phyloP scores from a whole-genome alignment of 35 echinoderm and acorn worm genomes.

The Acanthaster planci region DNA sequence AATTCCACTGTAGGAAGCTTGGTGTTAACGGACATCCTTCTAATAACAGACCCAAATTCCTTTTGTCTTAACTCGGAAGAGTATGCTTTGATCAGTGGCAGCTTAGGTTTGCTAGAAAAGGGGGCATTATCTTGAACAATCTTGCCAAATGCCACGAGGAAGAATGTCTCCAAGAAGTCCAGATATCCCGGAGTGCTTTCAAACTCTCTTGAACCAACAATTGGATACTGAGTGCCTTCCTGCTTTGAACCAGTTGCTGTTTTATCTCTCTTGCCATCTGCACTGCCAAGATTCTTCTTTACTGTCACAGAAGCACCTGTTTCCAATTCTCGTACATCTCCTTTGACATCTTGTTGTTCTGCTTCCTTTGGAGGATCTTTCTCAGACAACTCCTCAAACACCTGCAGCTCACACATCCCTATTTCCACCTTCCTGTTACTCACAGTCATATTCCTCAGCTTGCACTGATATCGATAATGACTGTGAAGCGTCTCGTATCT shows the following conservation, averaged over 20 bases:
- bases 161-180: constrained; percentile 95
- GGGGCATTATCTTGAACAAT: constrained; percentile 51
- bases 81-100: constrained; percentile 12
- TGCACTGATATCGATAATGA: background rate
- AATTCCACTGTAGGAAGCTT: background rate
- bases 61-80: constrained; percentile 9
- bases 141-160: constrained; percentile 82
- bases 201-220: constrained; percentile 81
- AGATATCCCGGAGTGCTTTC: constrained; percentile 68
- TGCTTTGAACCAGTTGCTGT: background rate
- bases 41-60: constrained; percentile 12
- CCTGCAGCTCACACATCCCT: background rate
- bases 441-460: background rate
- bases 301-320: constrained; percentile 9
- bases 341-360: background rate
- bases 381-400: background rate
- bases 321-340: background rate
- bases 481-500: constrained; percentile 58
- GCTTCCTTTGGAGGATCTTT: background rate
- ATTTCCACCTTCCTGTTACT: background rate
- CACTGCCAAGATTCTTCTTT: background rate
- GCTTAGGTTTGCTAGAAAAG: constrained; percentile 8
- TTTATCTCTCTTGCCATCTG: too few relatives aligned
- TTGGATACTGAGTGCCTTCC: constrained; percentile 2
- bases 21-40: background rate